Evolutionary conservation across 2,113 vertebrate genomes (phyloP).

Genomic region (Oryzias javanicus): DNA sequence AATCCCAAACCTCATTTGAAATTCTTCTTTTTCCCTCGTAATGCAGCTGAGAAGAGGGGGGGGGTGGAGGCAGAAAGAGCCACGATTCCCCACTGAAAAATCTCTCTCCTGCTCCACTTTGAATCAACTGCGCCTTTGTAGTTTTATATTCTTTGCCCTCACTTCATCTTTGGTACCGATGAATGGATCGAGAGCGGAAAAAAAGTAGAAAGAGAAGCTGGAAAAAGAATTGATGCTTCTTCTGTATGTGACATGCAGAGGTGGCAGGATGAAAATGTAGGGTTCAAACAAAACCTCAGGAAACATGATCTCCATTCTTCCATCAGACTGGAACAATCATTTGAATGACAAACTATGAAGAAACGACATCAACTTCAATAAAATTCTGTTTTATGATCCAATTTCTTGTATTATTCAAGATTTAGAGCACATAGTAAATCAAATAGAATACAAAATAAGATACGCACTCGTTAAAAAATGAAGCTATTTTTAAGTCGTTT

Average conservation of each 20-base stretch:
- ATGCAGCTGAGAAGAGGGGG: constrained; percentile 15
- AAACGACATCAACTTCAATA: too few relatives aligned
- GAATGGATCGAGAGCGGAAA: constrained; percentile 1
- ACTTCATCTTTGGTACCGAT: background rate
- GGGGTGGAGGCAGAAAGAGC: constrained; percentile 6
- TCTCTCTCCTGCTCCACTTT: constrained; percentile 36
- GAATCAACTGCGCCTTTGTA: constrained; percentile 37
- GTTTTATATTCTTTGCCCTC: constrained; percentile 13
- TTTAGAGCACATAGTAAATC: too few relatives aligned
- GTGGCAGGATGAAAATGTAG: constrained; percentile 11
- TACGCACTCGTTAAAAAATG: too few relatives aligned
- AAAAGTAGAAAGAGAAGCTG: background rate
- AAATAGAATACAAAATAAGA: too few relatives aligned
- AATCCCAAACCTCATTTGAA: constrained; percentile 50
- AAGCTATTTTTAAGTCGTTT: too few relatives aligned
- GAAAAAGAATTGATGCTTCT: background rate
- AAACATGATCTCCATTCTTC: background rate
- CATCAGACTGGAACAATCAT: background rate
- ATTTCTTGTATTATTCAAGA: too few relatives aligned
- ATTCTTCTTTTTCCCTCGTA: constrained; percentile 31
- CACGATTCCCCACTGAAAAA: constrained; percentile 30
- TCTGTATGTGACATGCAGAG: background rate
- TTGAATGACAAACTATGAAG: too few relatives aligned
- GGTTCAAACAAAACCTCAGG: background rate
- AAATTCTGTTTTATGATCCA: too few relatives aligned